Evolutionary conservation across 2,888 invertebrate species (phyloP).

Genomic region (Coelogynopora nodosa): DNA sequence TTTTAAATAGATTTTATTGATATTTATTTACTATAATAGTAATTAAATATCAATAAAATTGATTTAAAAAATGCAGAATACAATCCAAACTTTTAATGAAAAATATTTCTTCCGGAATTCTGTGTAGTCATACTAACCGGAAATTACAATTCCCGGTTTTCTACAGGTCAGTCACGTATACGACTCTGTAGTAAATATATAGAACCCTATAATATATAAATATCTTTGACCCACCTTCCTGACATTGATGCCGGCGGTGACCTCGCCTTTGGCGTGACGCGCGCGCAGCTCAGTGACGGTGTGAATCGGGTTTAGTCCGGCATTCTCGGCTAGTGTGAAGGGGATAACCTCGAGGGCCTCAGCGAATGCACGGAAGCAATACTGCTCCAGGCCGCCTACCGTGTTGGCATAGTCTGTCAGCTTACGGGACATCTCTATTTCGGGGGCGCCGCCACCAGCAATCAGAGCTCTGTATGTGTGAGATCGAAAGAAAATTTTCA

Average conservation of each 20-base stretch:
- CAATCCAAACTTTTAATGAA: too few species aligned
- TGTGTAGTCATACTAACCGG: too few species aligned
- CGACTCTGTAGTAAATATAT: too few species aligned
- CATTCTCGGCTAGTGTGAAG: conserved; percentile 83
- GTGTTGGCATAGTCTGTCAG: conserved; percentile 77
- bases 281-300: conserved; percentile 94
- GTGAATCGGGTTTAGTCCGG: conserved; percentile 83
- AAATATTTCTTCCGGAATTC: too few species aligned
- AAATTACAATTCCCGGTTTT: too few species aligned
- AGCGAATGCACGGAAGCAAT: conserved; percentile 89
- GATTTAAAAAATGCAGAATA: too few species aligned
- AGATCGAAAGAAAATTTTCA: conserved; percentile 28
- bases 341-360: conserved; percentile 91
- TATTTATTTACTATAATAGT: too few species aligned
- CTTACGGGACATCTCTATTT: conserved; percentile 84
- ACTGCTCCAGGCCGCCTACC: conserved; percentile 84
- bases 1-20: too few species aligned
- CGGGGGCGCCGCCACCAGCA: conserved; percentile 94
- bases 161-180: too few species aligned
- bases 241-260: conserved; percentile 88
- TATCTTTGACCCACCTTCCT: conserved; percentile 54
- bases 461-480: conserved; percentile 70
- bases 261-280: conserved; percentile 81
- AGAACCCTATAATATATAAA: too few species aligned
- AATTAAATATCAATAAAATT: too few species aligned